Base-by-base conservation (phyloP, 1,140 invertebrate genomes). In the Ostrea edulis region DNA sequence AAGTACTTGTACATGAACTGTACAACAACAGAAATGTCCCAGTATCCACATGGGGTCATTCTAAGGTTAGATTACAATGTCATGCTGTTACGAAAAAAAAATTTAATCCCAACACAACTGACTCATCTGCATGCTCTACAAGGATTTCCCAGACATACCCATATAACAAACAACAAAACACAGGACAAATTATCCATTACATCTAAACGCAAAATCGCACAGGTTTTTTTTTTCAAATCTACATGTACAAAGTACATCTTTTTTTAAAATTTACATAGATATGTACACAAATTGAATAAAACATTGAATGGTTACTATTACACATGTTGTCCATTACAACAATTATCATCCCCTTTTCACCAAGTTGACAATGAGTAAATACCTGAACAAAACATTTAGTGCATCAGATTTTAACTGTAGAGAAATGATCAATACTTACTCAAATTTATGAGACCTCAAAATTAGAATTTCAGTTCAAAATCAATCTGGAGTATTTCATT, bases 381-480 rank as follows among this genome's bases (percentile, higher is more conserved):
- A n/a, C n/a, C 17, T 20, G 14, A 62, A 62, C 17, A 62, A 62
- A n/a, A 62, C 14, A 62, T 44, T n/a, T n/a, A 12, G 55, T 12
- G 12, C 65, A 71, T 29, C 22, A 71, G 25, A 22, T n/a, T 29
- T 29, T 9, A 12, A 29, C 25, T 11, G 29, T 25, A 71, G 9
- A 71, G 65, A 77, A 77, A 35, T 62, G 17, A 0, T 20, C 12
- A 9, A 71, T 77, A 77, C 68, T 77, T 77, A 77, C 68, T 77
- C 68, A 4, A 3, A 9, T 29, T 77, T 25, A 77, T 77, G 68
- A 11, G 29, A 77, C 25, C 68, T 77, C 68, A 77, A 77, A 77
- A 9, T 25, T 3, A 35, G 4, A 77, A 35, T 22, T 77, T 35
- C 9, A 77, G 68, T 29, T 9, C 68, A 77, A 77, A 35, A 29